Conservation (phyloP, 2,888 invertebrate species). For the Mechanitis messenoides region DNA sequence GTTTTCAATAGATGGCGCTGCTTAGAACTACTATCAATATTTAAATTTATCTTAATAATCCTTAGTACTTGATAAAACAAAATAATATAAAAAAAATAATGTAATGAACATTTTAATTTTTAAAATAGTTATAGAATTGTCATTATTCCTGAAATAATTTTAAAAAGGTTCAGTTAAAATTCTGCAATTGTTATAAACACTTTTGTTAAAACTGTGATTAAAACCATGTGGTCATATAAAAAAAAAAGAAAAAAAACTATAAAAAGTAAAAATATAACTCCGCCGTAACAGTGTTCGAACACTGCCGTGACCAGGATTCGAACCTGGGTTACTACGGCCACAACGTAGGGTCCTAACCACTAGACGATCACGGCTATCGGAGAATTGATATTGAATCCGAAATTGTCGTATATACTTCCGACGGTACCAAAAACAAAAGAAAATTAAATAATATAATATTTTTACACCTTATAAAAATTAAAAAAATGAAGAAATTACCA, state of each 20-base stretch:
- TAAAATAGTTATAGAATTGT: too few species aligned
- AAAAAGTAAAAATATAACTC: conserved; percentile 37
- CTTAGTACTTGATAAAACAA: neutral
- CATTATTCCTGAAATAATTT: conserved; percentile 38
- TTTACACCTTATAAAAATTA: too few species aligned
- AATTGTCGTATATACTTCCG: too few species aligned
- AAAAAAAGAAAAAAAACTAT: conserved; percentile 13
- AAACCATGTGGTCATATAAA: neutral
- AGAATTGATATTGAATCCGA: conserved; percentile 1
- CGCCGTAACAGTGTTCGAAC: conserved; percentile 53
- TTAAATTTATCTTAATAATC: neutral
- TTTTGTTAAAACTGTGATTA: neutral
- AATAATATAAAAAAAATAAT: too few species aligned
- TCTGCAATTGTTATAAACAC: neutral
- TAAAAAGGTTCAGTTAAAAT: conserved; percentile 13
- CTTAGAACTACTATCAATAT: neutral
- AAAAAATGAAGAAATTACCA: too few species aligned
- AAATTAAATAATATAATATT: too few species aligned
- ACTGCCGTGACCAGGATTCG: conserved; percentile 79
- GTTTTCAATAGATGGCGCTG: conserved; percentile 10
- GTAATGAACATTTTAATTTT: too few species aligned
- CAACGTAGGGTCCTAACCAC: conserved; percentile 87
- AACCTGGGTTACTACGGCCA: conserved; percentile 87
- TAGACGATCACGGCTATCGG: conserved; percentile 77
- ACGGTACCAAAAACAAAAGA: too few species aligned